phyloP scores from a whole-genome alignment of 2,113 vertebrate genomes.

The Cinclus mexicanus region DNA sequence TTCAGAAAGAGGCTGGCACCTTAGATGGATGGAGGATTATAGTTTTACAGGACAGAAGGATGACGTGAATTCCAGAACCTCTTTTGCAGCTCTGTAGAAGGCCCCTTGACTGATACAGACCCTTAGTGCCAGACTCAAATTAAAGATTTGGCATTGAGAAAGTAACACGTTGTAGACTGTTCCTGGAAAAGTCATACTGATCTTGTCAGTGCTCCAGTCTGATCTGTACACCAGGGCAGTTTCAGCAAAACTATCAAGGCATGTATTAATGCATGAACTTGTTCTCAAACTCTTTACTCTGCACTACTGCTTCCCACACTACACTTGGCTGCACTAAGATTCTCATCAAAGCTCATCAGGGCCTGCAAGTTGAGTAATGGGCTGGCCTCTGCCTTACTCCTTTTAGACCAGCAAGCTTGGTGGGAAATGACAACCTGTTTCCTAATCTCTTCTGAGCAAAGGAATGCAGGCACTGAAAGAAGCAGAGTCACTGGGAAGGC shows the following conservation, averaged over 20 bases:
- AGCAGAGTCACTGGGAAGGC: background rate
- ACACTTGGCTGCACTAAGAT: background rate
- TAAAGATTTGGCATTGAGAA: background rate
- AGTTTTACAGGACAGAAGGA: background rate
- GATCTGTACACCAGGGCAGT: background rate
- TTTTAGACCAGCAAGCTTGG: background rate
- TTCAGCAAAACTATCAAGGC: background rate
- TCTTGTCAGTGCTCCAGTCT: background rate
- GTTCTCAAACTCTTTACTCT: background rate
- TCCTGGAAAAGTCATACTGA: background rate
- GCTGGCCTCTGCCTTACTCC: background rate
- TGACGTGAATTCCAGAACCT: background rate
- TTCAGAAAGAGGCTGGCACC: background rate
- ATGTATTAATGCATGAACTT: background rate
- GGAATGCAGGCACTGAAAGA: background rate
- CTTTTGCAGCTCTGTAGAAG: background rate
- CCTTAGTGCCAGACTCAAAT: background rate
- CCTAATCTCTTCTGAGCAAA: background rate
- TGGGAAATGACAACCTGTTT: background rate
- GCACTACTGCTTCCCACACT: background rate
- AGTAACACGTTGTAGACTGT: background rate
- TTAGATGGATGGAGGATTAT: background rate
- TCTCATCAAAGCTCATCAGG: background rate
- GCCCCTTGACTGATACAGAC: accelerated
- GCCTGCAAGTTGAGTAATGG: background rate